phyloP scores from a whole-genome alignment of 1,140 invertebrate genomes.

The Calycopis cecrops region DNA sequence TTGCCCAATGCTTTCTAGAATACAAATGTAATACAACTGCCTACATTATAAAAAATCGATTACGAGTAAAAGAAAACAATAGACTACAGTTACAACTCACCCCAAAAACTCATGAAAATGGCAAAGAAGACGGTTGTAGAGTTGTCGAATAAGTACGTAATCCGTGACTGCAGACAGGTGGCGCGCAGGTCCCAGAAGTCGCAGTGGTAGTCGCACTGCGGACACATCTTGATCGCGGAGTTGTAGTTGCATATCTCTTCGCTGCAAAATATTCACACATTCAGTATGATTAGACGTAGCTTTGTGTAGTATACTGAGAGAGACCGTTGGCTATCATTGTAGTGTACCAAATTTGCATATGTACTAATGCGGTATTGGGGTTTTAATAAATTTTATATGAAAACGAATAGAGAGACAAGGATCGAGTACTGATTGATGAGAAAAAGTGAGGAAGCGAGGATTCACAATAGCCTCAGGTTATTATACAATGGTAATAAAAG shows the following conservation, averaged over 20 bases:
- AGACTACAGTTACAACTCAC: slow-evolving; percentile 66
- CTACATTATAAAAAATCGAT: background rate
- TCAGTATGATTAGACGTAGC: too few species aligned
- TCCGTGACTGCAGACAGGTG: slow-evolving; percentile 89
- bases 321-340: too few species aligned
- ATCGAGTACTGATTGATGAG: too few species aligned
- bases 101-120: slow-evolving; percentile 98
- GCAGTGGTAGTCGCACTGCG: slow-evolving; percentile 89
- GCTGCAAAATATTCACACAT: slow-evolving; percentile 68
- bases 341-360: too few species aligned
- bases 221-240: slow-evolving; percentile 83
- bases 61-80: too few species aligned
- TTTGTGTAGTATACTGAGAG: too few species aligned
- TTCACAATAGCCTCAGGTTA: too few species aligned
- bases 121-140: slow-evolving; percentile 94
- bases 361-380: too few species aligned
- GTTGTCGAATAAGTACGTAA: slow-evolving; percentile 97
- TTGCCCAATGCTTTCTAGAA: too few species aligned
- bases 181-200: slow-evolving; percentile 91
- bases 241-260: slow-evolving; percentile 87
- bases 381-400: too few species aligned
- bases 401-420: too few species aligned
- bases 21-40: background rate
- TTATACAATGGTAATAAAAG: background rate
- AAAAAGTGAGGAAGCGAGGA: too few species aligned